Evolutionary conservation across 2,888 invertebrate genomes (phyloP), one percentile per base, ranked within the genome.

Genomic region (Campoplex nolae): DNA sequence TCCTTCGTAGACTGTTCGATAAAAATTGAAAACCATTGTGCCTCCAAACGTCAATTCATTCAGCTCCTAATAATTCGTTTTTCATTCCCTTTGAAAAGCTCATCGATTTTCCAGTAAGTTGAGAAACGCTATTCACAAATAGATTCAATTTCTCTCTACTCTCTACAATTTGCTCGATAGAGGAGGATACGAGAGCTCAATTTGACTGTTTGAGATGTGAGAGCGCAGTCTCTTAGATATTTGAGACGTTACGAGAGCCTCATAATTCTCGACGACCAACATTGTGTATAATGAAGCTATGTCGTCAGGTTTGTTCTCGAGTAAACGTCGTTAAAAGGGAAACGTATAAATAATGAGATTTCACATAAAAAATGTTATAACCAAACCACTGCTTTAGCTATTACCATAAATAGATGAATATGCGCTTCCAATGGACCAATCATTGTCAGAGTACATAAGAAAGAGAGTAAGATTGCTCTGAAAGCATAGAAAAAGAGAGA

Each of bases 261-360:
- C 28, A 23, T 76, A 48, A 70, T 83, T 71, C 48, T 56, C 51
- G 13, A 77, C 67, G 58, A 76, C 71, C 18, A 23, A 51, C 48
- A 48, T 32, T 32, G 18, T 13, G 35, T 16, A 75, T 77, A 71
- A 71, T 48, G 70, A 83, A 77, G 62, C 83, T 83, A 48, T 45
- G 48, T 48, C 54, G 45, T 45, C 38, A 28, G 7, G 58, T 58
- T 58, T 28, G 8, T 28, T 28, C 58, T 28, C 54, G 68, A 35
- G 45, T 28, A 58, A n/a, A 45, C 18, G 48, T 16, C 13, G 51
- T 23, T 38, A 23, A 70, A 45, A 23, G 58, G 54, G 9, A 51
- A 38, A 62, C 45, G 18, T 38, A 48, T 28, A 42, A 23, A 54
- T 74, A 23, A 51, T 62, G 58, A 45, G 45, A 2, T 23, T 13